These are phyloP conservation scores for Merodon equestris DNA, from an alignment of 2,888 invertebrate species.

Conservation along the genomic window DNA sequence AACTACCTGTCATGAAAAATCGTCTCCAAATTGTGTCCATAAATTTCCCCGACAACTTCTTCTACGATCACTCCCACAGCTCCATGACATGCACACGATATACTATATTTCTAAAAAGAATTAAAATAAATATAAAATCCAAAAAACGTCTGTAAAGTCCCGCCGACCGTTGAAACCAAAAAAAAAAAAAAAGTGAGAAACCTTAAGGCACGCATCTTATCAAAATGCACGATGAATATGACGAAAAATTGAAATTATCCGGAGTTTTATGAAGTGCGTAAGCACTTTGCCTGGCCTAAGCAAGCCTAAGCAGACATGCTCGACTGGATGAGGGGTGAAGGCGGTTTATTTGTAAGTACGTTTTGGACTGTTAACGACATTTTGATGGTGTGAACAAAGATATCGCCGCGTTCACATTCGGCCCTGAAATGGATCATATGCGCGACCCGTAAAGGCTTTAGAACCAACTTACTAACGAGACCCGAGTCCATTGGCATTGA, in stretches of 20 bases:
- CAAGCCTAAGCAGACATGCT: too few species aligned
- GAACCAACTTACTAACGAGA: slow-evolving; percentile 42
- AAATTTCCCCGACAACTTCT: slow-evolving; percentile 41
- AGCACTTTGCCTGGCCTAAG: slow-evolving; percentile 43
- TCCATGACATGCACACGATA: too few species aligned
- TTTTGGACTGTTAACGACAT: slow-evolving; percentile 66
- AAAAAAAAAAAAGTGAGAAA: slow-evolving; percentile 13
- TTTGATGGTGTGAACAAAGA: slow-evolving; percentile 68
- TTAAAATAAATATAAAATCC: slow-evolving; percentile 10
- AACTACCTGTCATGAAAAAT: slow-evolving; percentile 36
- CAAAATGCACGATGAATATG: slow-evolving; percentile 66
- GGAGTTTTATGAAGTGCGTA: slow-evolving; percentile 65
- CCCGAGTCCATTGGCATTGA: slow-evolving; percentile 48
- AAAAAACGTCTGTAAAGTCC: not conserved
- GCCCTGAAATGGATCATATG: slow-evolving; percentile 49
- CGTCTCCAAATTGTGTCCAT: slow-evolving; percentile 52
- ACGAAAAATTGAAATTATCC: slow-evolving; percentile 67
- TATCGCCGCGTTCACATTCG: slow-evolving; percentile 67
- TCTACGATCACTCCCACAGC: not conserved
- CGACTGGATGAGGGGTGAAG: too few species aligned
- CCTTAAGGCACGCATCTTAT: slow-evolving; percentile 65
- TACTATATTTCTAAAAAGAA: slow-evolving; percentile 1
- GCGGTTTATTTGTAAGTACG: slow-evolving; percentile 28
- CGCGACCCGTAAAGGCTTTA: slow-evolving; percentile 2
- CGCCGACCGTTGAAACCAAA: slow-evolving; percentile 1